Conservation (phyloP, 1,140 invertebrate genomes). For the Lepidurus apus region DNA sequence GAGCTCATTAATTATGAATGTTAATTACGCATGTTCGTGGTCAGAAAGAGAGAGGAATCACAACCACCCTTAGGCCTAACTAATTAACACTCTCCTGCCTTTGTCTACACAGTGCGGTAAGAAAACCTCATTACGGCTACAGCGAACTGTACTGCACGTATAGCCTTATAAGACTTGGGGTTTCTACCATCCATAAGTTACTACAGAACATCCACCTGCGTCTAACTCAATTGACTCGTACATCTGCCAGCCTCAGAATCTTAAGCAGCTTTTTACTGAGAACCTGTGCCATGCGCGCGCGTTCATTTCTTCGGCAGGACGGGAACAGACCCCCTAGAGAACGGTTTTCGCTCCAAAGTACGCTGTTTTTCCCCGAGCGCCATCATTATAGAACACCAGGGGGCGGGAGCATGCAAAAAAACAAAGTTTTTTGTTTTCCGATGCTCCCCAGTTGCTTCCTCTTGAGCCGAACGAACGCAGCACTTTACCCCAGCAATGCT, state of each 20-base stretch:
- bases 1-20: too few relatives aligned
- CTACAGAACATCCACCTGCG: not conserved
- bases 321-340: not conserved
- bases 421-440: not conserved
- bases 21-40: too few relatives aligned
- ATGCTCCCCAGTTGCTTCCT: not conserved
- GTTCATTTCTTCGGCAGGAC: not conserved
- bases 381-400: not conserved
- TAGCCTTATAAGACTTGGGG: too few relatives aligned
- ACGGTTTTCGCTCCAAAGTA: not conserved
- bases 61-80: too few relatives aligned
- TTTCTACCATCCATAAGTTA: too few relatives aligned
- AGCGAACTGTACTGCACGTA: too few relatives aligned
- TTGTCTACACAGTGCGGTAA: too few relatives aligned
- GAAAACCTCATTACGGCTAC: too few relatives aligned
- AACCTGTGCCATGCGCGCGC: conserved; percentile 5
- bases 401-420: not conserved
- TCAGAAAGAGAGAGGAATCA: too few relatives aligned
- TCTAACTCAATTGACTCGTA: conserved; percentile 10
- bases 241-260: not conserved
- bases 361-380: not conserved
- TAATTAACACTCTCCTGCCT: too few relatives aligned
- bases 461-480: not conserved
- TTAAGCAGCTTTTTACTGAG: conserved; percentile 18
- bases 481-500: too few relatives aligned